Conservation (phyloP, 2,888 invertebrate species). For the Dichetophora obliterata region DNA sequence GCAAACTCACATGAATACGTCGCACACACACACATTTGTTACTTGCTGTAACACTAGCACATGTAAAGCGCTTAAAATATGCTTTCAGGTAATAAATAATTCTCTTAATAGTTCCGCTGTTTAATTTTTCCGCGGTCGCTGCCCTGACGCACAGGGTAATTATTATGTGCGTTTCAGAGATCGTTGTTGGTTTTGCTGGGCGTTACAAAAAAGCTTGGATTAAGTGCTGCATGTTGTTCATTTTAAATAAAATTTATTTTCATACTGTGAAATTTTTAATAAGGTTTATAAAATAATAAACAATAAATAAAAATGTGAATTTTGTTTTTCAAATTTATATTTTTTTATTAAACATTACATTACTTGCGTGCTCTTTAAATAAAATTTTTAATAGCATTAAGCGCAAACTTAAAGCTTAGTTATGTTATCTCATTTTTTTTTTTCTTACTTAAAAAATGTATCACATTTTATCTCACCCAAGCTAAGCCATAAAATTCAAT, state of each 20-base stretch:
- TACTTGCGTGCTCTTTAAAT: too few species aligned
- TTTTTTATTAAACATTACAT: too few species aligned
- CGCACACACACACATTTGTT: slow-evolving; percentile 14
- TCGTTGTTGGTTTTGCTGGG: background rate
- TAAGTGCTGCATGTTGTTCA: background rate
- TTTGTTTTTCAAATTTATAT: too few species aligned
- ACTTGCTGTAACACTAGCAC: slow-evolving; percentile 34
- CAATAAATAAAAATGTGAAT: too few species aligned
- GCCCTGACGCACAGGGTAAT: slow-evolving; percentile 5
- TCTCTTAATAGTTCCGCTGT: slow-evolving; percentile 37
- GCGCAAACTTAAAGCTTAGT: too few species aligned
- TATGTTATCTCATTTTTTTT: too few species aligned
- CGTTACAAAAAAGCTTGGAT: background rate
- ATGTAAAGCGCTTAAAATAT: slow-evolving; percentile 13
- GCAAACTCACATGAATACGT: too few species aligned
- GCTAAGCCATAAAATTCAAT: too few species aligned
- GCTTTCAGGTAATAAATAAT: slow-evolving; percentile 45
- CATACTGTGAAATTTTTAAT: background rate
- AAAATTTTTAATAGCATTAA: too few species aligned
- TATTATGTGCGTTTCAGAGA: background rate
- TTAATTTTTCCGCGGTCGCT: slow-evolving; percentile 17
- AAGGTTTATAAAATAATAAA: too few species aligned
- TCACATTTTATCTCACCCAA: too few species aligned
- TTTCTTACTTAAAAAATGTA: too few species aligned
- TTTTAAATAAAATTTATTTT: slow-evolving; percentile 22